These are phyloP conservation scores for Drosophila funebris DNA, from an alignment of 1,140 invertebrate genomes.

Conservation along the genomic window DNA sequence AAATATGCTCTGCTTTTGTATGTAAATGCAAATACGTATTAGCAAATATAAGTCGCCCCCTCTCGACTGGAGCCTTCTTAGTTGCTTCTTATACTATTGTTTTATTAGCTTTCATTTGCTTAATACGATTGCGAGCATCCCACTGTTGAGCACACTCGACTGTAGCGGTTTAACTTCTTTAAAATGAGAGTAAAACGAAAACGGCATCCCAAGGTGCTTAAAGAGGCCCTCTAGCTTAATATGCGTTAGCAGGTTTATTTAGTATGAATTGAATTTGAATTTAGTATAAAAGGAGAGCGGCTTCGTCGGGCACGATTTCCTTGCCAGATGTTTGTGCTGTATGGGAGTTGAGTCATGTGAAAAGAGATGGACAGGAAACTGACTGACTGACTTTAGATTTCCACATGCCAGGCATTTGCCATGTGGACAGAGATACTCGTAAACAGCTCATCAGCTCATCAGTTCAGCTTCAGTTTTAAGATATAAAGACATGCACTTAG, in stretches of 20 bases:
- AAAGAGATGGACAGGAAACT: neutral
- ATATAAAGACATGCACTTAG: neutral
- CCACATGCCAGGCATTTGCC: neutral
- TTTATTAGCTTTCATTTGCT: too few species aligned
- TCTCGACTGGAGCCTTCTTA: too few species aligned
- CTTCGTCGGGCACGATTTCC: neutral
- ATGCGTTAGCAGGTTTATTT: constrained; percentile 28
- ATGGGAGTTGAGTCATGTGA: constrained; percentile 5
- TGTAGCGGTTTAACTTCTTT: neutral
- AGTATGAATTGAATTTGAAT: constrained; percentile 39
- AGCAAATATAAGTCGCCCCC: too few species aligned
- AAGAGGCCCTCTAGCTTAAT: neutral
- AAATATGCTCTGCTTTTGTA: too few species aligned
- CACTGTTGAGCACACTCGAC: neutral
- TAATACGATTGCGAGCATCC: too few species aligned
- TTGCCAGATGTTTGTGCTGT: constrained; percentile 10
- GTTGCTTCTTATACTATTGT: too few species aligned
- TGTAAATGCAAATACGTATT: too few species aligned
- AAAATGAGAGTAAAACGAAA: neutral
- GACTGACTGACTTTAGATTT: constrained; percentile 13
- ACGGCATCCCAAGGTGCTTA: neutral
- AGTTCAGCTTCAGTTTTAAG: neutral
- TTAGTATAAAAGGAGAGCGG: neutral
- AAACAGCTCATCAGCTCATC: constrained; percentile 19
- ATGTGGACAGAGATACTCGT: neutral